These are phyloP conservation scores for Prosopocoilus inquinatus DNA, from an alignment of 2,888 invertebrate genomes.

Conservation along the genomic window DNA sequence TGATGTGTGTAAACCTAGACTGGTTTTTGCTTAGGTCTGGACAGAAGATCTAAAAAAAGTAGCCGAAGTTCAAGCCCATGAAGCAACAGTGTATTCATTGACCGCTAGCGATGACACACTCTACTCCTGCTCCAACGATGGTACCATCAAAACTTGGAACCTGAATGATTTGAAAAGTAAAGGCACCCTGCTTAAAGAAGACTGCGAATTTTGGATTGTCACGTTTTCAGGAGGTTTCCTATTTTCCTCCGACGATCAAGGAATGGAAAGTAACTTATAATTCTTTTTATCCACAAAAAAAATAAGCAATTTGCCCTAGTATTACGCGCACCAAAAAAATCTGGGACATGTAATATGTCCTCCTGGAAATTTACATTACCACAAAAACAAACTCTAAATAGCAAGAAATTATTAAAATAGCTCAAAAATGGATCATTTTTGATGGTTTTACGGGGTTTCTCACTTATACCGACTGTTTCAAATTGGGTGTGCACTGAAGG, in stretches of 20 bases:
- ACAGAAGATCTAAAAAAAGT: slow-evolving; percentile 48
- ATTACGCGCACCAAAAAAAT: no score
- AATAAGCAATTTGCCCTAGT: no score
- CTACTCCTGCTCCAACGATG: slow-evolving; percentile 65
- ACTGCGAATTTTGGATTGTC: slow-evolving; percentile 52
- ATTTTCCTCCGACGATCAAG: slow-evolving; percentile 62
- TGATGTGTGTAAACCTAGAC: no score
- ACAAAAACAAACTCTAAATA: no score
- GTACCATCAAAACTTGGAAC: slow-evolving; percentile 60
- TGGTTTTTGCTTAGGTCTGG: slow-evolving; percentile 48
- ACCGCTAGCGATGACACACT: slow-evolving; percentile 55
- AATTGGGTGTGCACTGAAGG: no score
- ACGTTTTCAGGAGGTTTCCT: slow-evolving; percentile 47
- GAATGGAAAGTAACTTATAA: slow-evolving; percentile 51
- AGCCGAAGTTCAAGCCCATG: slow-evolving; percentile 57
- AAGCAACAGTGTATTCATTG: slow-evolving; percentile 61
- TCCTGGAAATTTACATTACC: no score
- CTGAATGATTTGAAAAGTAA: slow-evolving; percentile 48
- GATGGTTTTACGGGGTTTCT: no score
- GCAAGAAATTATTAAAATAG: no score
- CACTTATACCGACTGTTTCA: no score
- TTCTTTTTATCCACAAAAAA: neutral
- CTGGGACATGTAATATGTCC: no score
- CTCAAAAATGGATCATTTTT: no score
- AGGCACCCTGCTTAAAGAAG: slow-evolving; percentile 41